Evolutionary conservation across 1,140 invertebrate genomes (phyloP).

Genomic region (Neodiprion fabricii): DNA sequence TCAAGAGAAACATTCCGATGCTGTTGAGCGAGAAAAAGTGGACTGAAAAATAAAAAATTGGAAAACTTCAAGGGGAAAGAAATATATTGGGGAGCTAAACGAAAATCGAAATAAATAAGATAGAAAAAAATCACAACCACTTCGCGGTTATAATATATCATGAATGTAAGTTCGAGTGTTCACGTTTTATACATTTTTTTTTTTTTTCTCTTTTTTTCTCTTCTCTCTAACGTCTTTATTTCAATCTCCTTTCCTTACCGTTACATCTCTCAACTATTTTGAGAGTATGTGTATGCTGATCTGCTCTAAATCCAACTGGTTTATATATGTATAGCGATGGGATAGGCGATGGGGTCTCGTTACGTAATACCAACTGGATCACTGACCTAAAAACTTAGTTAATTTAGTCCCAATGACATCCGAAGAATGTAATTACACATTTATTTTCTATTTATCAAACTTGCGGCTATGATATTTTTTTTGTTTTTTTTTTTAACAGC

Average conservation of each 20-base stretch:
- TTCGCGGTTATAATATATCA: background rate
- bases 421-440: constrained; percentile 47
- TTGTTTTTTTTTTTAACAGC: too few relatives aligned
- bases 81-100: background rate
- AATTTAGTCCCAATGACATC: constrained; percentile 43
- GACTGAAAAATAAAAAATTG: background rate
- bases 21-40: background rate
- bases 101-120: background rate
- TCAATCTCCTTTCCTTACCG: background rate
- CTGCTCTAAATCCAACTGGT: constrained; percentile 47
- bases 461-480: too few relatives aligned
- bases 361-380: constrained; percentile 46
- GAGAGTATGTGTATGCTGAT: constrained; percentile 35
- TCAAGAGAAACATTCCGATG: background rate
- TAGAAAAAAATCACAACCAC: background rate
- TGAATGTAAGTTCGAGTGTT: background rate
- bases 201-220: too few relatives aligned
- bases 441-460: constrained; percentile 13
- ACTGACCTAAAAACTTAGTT: constrained; percentile 36
- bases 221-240: background rate
- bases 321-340: constrained; percentile 40
- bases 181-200: too few relatives aligned
- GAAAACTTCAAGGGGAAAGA: background rate
- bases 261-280: constrained; percentile 49
- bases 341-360: constrained; percentile 24